Conservation (phyloP, 1,140 invertebrate species). For the Forficula auricularia region DNA sequence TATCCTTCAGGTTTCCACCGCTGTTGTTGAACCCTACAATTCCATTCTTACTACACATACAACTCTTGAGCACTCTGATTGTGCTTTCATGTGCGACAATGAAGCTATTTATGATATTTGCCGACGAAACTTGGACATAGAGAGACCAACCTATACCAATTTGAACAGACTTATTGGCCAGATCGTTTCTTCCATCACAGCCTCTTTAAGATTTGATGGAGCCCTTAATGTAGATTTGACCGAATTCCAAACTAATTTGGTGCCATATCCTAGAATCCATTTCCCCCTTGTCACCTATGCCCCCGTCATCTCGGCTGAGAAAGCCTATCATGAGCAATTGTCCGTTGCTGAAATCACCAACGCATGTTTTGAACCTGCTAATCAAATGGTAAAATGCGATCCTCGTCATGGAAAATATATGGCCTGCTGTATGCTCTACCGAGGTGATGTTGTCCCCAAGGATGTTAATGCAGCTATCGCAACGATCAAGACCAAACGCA, state of each 20-base stretch:
- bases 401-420: slow-evolving; percentile 38
- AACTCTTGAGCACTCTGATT: slow-evolving; percentile 42
- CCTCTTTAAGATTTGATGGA: slow-evolving; percentile 28
- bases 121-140: slow-evolving; percentile 70
- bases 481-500: slow-evolving; percentile 59
- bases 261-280: slow-evolving; percentile 67
- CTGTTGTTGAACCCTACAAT: slow-evolving; percentile 56
- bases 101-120: slow-evolving; percentile 87
- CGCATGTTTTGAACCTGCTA: slow-evolving; percentile 67
- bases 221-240: slow-evolving; percentile 76
- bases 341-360: slow-evolving; percentile 47
- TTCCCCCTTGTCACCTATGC: slow-evolving; percentile 49
- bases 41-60: slow-evolving; percentile 44
- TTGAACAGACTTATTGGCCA: slow-evolving; percentile 65
- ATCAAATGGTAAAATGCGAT: slow-evolving; percentile 88
- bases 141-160: slow-evolving; percentile 66
- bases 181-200: slow-evolving; percentile 73
- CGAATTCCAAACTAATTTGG: slow-evolving; percentile 79
- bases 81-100: slow-evolving; percentile 60
- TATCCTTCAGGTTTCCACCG: slow-evolving; percentile 25
- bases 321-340: slow-evolving; percentile 41
- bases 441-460: slow-evolving; percentile 60
- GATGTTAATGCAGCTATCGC: slow-evolving; percentile 72
- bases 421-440: slow-evolving; percentile 55
- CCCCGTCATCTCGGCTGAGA: slow-evolving; percentile 43